Base-by-base conservation (phyloP, 1,140 invertebrate species). In the Ladona fulva region DNA sequence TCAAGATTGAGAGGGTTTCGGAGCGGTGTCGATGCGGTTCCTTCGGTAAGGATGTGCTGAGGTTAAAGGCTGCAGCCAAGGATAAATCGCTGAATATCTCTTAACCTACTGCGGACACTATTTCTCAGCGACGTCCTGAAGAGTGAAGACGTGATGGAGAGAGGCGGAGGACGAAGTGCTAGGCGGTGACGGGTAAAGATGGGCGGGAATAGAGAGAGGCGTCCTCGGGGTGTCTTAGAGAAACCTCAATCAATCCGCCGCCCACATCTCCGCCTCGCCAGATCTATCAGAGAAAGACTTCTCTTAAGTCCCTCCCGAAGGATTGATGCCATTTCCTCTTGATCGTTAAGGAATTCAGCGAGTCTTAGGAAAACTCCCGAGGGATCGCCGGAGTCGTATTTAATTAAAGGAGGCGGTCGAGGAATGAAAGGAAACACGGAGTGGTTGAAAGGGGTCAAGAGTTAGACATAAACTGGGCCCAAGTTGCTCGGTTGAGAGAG, bases 271-370 rank as follows among this genome's bases (percentile, higher is more conserved):
- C 44, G 10, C 10, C 44, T 11, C 44, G 10, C 44, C 44, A 11
- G 44, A 52, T 11, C 19, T 19, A 10, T 19, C 44, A 11, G 10
- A 19, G 44, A 10, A 10, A 52, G 10, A 52, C 44, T 52, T 52
- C 44, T 52, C 44, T 19, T 52, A 19, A 52, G 44, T 11, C 19
- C 44, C 44, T 52, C 19, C 44, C 44, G 44, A 52, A 52, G 44
- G 44, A 52, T 52, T 52, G 44, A 52, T 52, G 3, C 52, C 52
- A 66, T 66, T 66, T 12, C 52, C 52, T 6, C 52, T 12, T 12
- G n/a, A 66, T 66, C 52, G 52, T 66, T 66, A 19, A 66, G 52
- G 52, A 66, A 66, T 66, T 66, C 52, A 66, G 52, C 52, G n/a
- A 66, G 52, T 66, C 52, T 66, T 37, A 37, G 52, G 16, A 66